These are phyloP conservation scores for Eristalinus aeneus DNA, from an alignment of 2,888 invertebrate species.

Conservation along the genomic window DNA sequence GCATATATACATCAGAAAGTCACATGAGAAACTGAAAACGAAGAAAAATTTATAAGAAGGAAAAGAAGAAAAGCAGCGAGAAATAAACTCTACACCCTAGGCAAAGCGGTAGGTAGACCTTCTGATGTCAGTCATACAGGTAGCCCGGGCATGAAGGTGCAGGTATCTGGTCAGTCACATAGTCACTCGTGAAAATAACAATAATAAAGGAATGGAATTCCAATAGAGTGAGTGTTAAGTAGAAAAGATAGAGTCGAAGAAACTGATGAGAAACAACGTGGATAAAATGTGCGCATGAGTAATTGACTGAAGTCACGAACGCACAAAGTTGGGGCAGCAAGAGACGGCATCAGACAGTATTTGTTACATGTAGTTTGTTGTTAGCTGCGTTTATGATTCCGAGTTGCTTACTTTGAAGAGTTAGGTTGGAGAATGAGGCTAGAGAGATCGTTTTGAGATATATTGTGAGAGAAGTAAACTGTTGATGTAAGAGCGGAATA, in stretches of 20 bases:
- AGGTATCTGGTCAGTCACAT: constrained; percentile 46
- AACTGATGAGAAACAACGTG: constrained; percentile 30
- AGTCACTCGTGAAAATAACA: constrained; percentile 36
- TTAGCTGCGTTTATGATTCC: constrained; percentile 51
- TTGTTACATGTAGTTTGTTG: not conserved
- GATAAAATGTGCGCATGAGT: constrained; percentile 70
- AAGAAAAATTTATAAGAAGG: constrained; percentile 7
- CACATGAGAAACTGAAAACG: constrained; percentile 37
- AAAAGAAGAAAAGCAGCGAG: constrained; percentile 5
- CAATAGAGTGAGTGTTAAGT: constrained; percentile 46
- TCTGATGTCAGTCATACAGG: constrained; percentile 65
- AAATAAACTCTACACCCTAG: constrained; percentile 61
- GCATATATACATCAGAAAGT: constrained; percentile 54
- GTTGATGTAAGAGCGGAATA: constrained; percentile 33
- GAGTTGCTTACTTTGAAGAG: not conserved
- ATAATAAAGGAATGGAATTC: constrained; percentile 60
- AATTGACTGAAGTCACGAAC: constrained; percentile 70
- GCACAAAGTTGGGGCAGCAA: constrained; percentile 34
- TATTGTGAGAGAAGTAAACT: not conserved
- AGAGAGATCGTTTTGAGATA: constrained; percentile 50
- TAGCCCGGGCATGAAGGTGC: constrained; percentile 8
- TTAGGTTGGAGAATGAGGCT: constrained; percentile 56
- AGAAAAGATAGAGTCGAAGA: not conserved
- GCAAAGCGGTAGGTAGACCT: constrained; percentile 60
- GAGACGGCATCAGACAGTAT: constrained; percentile 29